A percentile compares a stretch with the other conserved stretches of the same genome.
Conservation (phyloP, 2,113 vertebrate species). For the Tupaia tana region DNA sequence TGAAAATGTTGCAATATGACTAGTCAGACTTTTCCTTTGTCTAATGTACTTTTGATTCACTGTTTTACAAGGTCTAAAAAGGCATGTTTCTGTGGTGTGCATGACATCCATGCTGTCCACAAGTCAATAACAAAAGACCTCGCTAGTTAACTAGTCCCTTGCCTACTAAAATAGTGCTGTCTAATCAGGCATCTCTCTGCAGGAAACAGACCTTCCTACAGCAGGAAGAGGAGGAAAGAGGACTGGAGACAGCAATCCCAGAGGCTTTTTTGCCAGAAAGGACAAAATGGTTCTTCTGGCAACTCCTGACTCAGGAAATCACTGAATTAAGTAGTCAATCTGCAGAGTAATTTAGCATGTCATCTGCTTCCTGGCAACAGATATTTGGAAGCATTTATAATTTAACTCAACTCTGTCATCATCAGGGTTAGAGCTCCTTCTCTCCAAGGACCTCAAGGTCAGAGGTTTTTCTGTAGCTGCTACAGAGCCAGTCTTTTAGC, state of each 20-base stretch:
- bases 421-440: slow-evolving; percentile 72
- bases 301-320: slow-evolving; percentile 87
- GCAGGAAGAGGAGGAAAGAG: slow-evolving; percentile 89
- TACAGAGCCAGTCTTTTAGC: slow-evolving; percentile 75
- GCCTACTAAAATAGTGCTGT: slow-evolving; percentile 88
- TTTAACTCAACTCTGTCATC: slow-evolving; percentile 85
- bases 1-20: neutral
- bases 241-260: slow-evolving; percentile 89
- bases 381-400: slow-evolving; percentile 87
- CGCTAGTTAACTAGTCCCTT: slow-evolving; percentile 76
- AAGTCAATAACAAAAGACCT: slow-evolving; percentile 80
- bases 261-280: slow-evolving; percentile 86
- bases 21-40: neutral
- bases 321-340: slow-evolving; percentile 89
- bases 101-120: slow-evolving; percentile 79
- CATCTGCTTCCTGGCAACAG: slow-evolving; percentile 90
- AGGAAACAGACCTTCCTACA: slow-evolving; percentile 92
- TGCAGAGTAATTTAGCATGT: slow-evolving; percentile 89
- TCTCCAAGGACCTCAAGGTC: slow-evolving; percentile 83
- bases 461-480: slow-evolving; percentile 79
- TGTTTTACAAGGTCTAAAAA: slow-evolving; percentile 76
- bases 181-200: slow-evolving; percentile 86
- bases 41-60: neutral
- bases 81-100: slow-evolving; percentile 68
- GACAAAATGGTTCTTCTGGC: slow-evolving; percentile 89